Evolutionary conservation across 37 sponge, comb jelly and placozoan genomes (phyloP), one percentile per base, ranked within the genome.

Genomic region (Beroe forskalii): DNA sequence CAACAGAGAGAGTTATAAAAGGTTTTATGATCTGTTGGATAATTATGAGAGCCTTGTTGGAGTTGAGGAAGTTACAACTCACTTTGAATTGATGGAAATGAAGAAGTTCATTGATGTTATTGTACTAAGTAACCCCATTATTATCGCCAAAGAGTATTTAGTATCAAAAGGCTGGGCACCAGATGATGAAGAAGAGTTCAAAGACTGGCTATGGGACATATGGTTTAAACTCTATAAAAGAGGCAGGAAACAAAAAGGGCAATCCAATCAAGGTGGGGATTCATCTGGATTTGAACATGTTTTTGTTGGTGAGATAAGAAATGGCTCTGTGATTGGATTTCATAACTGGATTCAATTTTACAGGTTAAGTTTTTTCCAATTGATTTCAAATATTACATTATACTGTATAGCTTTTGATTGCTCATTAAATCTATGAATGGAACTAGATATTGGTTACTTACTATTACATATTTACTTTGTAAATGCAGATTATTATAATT

Each of bases 291-390:
- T 96, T 94, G 97, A 96, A 63, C 97, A 96, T 69, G 97, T 96
- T 61, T 96, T 96, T 94, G 97, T 96, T 31, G 97, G 97, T 44
- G 97, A 96, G 80, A 95, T 93, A 22, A 91, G 95, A 37, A 93
- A 90, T 63, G 91, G 91, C 0, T 83, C 93, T 17, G 92, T 95
- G 23, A 86, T 95, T 66, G 97, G 97, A 32, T 96, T 96, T 75
- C 97, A 96, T 90, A 96, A 96, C 93, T 96, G 97, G 97, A 95
- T 96, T 23, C 97, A 96, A 76, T 96, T 95, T 76, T 96, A 95
- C 92, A 42, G 86, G 86, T 80, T 23, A 48, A 48, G 55, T 48
- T 17, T 48, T 12, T 12, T 12, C 12, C 55, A 48, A 12, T 12
- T 48, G n/a, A n/a, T n/a, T n/a, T n/a, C n/a, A n/a, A n/a, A n/a